phyloP scores from a whole-genome alignment of 2,113 vertebrate genomes.

The Phyllostomus discolor region DNA sequence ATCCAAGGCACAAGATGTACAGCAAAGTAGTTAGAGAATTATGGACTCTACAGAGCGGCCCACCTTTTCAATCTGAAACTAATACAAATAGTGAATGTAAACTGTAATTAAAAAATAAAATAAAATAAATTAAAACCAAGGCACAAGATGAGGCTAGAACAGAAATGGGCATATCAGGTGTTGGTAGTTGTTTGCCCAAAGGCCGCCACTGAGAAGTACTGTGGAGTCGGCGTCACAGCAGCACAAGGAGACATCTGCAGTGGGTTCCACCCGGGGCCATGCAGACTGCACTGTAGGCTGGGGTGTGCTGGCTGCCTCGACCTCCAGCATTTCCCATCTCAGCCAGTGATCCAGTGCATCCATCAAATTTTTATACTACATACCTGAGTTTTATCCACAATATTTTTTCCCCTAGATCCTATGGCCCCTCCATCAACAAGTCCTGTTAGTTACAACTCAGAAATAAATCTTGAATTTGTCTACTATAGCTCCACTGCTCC shows the following conservation, averaged over 20 bases:
- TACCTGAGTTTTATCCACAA: neutral
- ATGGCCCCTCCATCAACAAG: neutral
- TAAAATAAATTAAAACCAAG: neutral
- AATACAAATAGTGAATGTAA: neutral
- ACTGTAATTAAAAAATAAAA: neutral
- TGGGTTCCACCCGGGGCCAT: neutral
- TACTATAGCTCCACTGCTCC: neutral
- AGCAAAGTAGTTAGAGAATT: neutral
- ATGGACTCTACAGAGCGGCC: neutral
- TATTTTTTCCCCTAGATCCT: neutral
- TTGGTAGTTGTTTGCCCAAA: neutral
- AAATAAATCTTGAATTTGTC: neutral
- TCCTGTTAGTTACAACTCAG: neutral
- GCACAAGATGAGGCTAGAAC: neutral
- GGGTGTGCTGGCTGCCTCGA: neutral
- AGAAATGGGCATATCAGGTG: neutral
- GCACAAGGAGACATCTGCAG: rapidly evolving
- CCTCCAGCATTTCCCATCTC: neutral
- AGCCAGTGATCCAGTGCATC: neutral
- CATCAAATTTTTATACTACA: neutral
- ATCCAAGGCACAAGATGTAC: neutral
- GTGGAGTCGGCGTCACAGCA: rapidly evolving
- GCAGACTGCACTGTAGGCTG: neutral
- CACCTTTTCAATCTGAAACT: neutral
- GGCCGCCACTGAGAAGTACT: neutral